A percentile compares a stretch with the other conserved stretches of the same genome.
Evolutionary conservation across 2,888 invertebrate genomes (phyloP).

Genomic region (Drosophila recens): DNA sequence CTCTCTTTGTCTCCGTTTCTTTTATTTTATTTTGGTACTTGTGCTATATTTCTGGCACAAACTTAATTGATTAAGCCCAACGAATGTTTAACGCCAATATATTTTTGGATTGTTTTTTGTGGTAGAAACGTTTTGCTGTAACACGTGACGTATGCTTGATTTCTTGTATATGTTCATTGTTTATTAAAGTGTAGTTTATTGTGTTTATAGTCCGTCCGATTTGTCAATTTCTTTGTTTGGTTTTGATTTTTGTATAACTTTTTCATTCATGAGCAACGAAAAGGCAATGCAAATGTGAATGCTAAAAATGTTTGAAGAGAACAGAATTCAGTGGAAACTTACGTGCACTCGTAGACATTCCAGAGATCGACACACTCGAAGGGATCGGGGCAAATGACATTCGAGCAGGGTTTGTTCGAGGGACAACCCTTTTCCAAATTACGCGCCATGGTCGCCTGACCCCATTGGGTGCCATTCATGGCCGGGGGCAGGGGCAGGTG

Average conservation of each 20-base stretch:
- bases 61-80: conserved; percentile 74
- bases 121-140: conserved; percentile 18
- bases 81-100: conserved; percentile 24
- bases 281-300: conserved; percentile 47
- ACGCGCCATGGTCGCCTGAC: conserved; percentile 96
- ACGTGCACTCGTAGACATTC: conserved; percentile 99
- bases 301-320: conserved; percentile 8
- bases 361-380: conserved; percentile 98
- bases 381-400: conserved; percentile 96
- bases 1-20: conserved; percentile 6
- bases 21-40: conserved; percentile 5
- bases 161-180: background rate
- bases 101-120: conserved; percentile 22
- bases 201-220: conserved; percentile 49
- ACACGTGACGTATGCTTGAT: conserved; percentile 40
- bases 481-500: conserved; percentile 97
- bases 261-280: conserved; percentile 50
- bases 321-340: conserved; percentile 85
- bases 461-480: conserved; percentile 98
- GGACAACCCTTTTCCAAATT: conserved; percentile 97
- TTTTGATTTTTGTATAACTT: conserved; percentile 16
- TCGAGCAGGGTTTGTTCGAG: conserved; percentile 97
- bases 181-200: background rate
- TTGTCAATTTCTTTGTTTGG: conserved; percentile 30
- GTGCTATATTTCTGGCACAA: conserved; percentile 24